Evolutionary conservation across 2,888 invertebrate genomes (phyloP), one percentile per base, ranked within the genome.

Genomic region (Subacronicta megacephala): DNA sequence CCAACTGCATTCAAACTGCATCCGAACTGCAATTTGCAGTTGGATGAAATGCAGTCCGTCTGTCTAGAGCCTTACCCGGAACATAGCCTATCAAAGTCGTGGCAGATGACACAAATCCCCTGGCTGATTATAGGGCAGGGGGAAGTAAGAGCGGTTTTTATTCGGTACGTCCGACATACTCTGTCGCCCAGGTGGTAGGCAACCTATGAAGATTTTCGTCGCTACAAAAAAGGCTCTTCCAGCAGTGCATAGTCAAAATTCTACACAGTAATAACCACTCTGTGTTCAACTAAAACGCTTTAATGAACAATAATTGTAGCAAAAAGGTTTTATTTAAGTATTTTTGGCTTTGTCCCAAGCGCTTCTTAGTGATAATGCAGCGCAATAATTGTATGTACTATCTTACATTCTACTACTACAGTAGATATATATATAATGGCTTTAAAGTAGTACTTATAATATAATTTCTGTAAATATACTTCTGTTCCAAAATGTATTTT

Each of bases 301-400:
- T 68, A 56, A 68, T 35, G 40, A 57, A 51, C 62, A 45, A 49
- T 64, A 49, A 66, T 45, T 35, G 16, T 57, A 37, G 57, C 51
- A 68, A 57, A 55, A 56, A 23, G 20, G 37, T 62, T n/a, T 17
- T 53, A 44, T 47, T 62, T 52, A 26, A 2, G 33, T 51, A 40
- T 20, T 38, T 59, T 60, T 68, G 67, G 67, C 67, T 51, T 20
- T 42, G 17, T 20, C 60, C 67, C 67, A 70, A 70, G 45, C 37
- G 41, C 33, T 45, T 38, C 57, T 68, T 45, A 62, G 46, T 56
- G 56, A 52, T 57, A 69, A 31, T 66, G 42, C 49, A 57, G 16
- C 36, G 36, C 29, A 17, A 49, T 61, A n/a, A 31, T 31, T 31
- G 31, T 31, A n/a, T 31, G 31, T 31, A n/a, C 31, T 7, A 31